Percentiles rank a stretch among this genome's conserved stretches.
phyloP scores from a whole-genome alignment of 2,113 vertebrate genomes.

The Tinamus guttatus region DNA sequence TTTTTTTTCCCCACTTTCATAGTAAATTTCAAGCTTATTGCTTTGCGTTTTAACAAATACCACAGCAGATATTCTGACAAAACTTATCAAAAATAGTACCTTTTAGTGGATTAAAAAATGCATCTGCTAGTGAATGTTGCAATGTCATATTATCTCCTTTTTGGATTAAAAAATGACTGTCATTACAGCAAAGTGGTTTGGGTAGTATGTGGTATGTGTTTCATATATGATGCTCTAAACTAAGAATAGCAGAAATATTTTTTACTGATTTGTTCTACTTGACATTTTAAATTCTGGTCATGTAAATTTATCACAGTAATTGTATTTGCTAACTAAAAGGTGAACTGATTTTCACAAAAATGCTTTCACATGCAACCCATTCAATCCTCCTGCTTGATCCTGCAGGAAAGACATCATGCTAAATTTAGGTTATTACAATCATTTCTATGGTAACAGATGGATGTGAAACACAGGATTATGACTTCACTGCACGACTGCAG shows the following conservation, averaged over 20 bases:
- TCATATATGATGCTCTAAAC: not conserved
- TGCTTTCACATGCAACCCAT: constrained; percentile 39
- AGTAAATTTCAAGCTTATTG: not conserved
- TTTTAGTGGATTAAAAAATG: not conserved
- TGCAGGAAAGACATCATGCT: constrained; percentile 61
- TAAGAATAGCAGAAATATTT: not conserved
- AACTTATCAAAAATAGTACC: not conserved
- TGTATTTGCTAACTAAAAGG: not conserved
- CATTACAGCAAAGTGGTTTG: not conserved
- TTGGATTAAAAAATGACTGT: not conserved
- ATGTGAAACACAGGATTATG: constrained; percentile 73
- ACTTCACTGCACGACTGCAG: constrained; percentile 68
- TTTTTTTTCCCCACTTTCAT: not conserved
- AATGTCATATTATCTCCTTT: not conserved
- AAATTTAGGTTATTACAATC: constrained; percentile 75
- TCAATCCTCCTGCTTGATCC: constrained; percentile 59
- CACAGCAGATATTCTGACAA: not conserved
- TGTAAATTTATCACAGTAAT: constrained; percentile 14
- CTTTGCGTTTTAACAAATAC: not conserved
- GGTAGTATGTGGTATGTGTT: not conserved
- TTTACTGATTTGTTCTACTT: not conserved
- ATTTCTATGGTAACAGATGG: constrained; percentile 75
- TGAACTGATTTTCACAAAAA: constrained; percentile 18
- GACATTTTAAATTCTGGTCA: not conserved
- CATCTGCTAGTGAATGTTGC: not conserved